Evolutionary conservation across 2,888 invertebrate species (phyloP).

Genomic region (Drosophila histrio): DNA sequence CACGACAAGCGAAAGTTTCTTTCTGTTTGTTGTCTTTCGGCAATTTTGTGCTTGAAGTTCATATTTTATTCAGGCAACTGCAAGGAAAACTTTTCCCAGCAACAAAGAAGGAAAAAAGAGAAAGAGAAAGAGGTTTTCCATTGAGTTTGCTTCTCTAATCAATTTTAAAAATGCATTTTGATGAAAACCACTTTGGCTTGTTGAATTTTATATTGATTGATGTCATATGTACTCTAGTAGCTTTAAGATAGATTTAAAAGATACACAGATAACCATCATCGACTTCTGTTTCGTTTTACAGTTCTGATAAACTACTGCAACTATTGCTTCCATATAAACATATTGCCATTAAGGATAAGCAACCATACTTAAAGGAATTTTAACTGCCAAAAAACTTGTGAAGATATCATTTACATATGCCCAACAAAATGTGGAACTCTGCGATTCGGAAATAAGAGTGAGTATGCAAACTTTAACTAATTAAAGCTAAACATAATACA

Average conservation of each 20-base stretch:
- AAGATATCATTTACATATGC: slow-evolving; percentile 21
- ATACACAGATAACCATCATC: not conserved
- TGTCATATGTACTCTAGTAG: not conserved
- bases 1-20: slow-evolving; percentile 3
- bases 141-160: not conserved
- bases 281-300: slow-evolving; percentile 23
- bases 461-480: too few relatives aligned
- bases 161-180: slow-evolving; percentile 5
- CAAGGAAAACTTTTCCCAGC: slow-evolving; percentile 2
- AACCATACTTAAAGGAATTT: slow-evolving; percentile 25
- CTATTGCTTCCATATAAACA: slow-evolving; percentile 61
- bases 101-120: not conserved
- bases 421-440: slow-evolving; percentile 29
- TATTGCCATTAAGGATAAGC: slow-evolving; percentile 49
- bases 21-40: slow-evolving; percentile 20
- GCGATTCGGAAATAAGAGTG: slow-evolving; percentile 28
- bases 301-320: slow-evolving; percentile 38
- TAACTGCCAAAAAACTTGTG: slow-evolving; percentile 36
- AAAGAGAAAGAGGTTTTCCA: not conserved
- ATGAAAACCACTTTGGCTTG: not conserved
- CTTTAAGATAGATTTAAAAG: not conserved
- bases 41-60: slow-evolving; percentile 6
- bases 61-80: slow-evolving; percentile 30
- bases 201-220: not conserved
- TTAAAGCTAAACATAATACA: too few relatives aligned